These are phyloP conservation scores for Brenthis daphne DNA, from an alignment of 2,888 invertebrate species.

Conservation along the genomic window DNA sequence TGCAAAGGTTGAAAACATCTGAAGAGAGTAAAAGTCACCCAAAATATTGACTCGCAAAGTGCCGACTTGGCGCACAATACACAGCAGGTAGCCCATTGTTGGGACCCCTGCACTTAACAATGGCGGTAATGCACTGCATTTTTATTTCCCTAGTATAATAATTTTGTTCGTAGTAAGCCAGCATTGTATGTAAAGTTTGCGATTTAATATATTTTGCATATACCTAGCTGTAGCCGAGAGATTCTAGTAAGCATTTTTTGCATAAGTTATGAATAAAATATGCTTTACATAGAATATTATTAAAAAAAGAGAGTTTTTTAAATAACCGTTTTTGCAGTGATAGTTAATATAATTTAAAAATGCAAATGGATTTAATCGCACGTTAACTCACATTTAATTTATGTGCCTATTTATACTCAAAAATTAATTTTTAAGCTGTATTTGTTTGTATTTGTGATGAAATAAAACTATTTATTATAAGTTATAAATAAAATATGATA, in stretches of 20 bases:
- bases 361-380: too few species aligned
- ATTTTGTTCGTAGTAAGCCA: conserved; percentile 58
- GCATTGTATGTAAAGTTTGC: conserved; percentile 39
- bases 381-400: too few species aligned
- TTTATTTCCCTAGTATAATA: conserved; percentile 63
- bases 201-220: conserved; percentile 18
- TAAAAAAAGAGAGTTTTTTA: too few species aligned
- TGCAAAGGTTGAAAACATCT: conserved; percentile 53
- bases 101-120: conserved; percentile 64
- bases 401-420: too few species aligned
- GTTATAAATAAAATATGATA: too few species aligned
- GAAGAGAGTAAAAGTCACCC: conserved; percentile 64
- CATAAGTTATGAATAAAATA: not conserved
- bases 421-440: too few species aligned
- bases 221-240: not conserved
- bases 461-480: too few species aligned
- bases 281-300: not conserved
- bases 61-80: conserved; percentile 73
- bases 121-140: conserved; percentile 72
- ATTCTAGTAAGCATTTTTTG: conserved; percentile 7
- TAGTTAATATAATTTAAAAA: too few species aligned
- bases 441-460: too few species aligned
- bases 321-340: too few species aligned
- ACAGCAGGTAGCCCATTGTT: conserved; percentile 78
- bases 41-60: conserved; percentile 81